A percentile compares a stretch with the other conserved stretches of the same genome.
phyloP scores from a whole-genome alignment of 1,140 invertebrate species.

The Drosophila watanabei region DNA sequence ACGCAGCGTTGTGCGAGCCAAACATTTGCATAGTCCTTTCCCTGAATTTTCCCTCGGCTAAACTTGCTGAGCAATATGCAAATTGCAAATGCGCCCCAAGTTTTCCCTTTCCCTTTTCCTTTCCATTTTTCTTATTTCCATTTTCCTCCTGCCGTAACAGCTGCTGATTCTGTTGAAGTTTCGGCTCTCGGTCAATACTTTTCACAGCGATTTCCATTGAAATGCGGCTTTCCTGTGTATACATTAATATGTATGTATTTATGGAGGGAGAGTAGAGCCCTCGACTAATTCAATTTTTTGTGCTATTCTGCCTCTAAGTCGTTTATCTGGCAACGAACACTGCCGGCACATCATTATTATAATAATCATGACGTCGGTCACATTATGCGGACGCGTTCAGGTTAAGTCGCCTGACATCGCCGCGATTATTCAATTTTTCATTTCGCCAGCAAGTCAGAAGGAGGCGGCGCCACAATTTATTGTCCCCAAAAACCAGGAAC shows the following conservation, averaged over 20 bases:
- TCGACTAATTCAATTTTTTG: conserved; percentile 69
- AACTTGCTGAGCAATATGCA: conserved; percentile 66
- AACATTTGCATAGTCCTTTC: conserved; percentile 73
- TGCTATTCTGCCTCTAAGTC: conserved; percentile 64
- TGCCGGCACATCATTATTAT: conserved; percentile 65
- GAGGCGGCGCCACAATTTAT: conserved; percentile 23
- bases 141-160: conserved; percentile 27
- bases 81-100: conserved; percentile 60
- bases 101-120: conserved; percentile 25
- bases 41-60: conserved; percentile 28
- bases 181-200: conserved; percentile 47
- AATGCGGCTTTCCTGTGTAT: conserved; percentile 23
- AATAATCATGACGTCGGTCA: conserved; percentile 51
- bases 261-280: not conserved
- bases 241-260: not conserved
- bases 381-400: conserved; percentile 60
- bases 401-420: conserved; percentile 53
- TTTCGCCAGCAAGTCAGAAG: not conserved
- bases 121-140: not conserved
- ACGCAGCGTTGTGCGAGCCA: conserved; percentile 66
- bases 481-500: conserved; percentile 26
- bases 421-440: conserved; percentile 73
- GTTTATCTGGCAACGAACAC: conserved; percentile 74
- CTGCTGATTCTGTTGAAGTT: conserved; percentile 39
- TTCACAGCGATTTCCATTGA: conserved; percentile 30